Evolutionary conservation across 2,113 vertebrate species (phyloP), one percentile per base, ranked within the genome.

Genomic region (Noctilio leporinus): DNA sequence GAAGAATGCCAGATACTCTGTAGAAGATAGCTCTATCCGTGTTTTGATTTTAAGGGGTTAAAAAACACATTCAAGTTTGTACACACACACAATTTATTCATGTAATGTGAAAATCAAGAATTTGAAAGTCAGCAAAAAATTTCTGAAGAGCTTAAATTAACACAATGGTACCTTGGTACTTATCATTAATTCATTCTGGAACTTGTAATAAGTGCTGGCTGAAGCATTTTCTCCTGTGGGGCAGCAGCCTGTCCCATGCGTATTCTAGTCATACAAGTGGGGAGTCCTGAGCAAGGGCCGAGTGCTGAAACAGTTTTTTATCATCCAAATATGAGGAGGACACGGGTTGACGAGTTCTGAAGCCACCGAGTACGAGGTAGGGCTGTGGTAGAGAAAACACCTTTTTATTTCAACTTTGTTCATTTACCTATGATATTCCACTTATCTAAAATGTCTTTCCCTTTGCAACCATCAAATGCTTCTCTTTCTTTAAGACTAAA

Each of bases 1-100:
- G 82, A 97, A 26, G 40, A 93, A 85, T 67, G 86, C 45, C 45
- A n/a, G 47, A 59, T 55, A 55, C 53, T 81, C 80, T 87, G 33
- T 55, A 86, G 47, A 80, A 70, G 33, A 84, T 5, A 57, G 2
- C 53, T 80, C 30, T 40, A 40, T 81, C 9, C 80, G 7, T 43
- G 72, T 47, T 91, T 82, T 85, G 2, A 55, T 87, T 91, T 93
- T 86, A 83, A 95, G 86, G 20, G 38, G 1, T 43, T 43, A 65
- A 38, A 64, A 49, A 1, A 83, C 2, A 28, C 51, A 17, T 33
- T 19, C 8, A 85, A 22, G 55, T 5, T n/a, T 0, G 0, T 4
- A 15, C n/a, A n/a, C n/a, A 83, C 7, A 51, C 45, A 59, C 33
- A 69, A 69, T 78, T 76, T 85, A 78, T 47, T 84, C 30, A 87